Evolutionary conservation across 2,888 invertebrate genomes (phyloP), one percentile per base, ranked within the genome.

Genomic region (Meteorus colon): DNA sequence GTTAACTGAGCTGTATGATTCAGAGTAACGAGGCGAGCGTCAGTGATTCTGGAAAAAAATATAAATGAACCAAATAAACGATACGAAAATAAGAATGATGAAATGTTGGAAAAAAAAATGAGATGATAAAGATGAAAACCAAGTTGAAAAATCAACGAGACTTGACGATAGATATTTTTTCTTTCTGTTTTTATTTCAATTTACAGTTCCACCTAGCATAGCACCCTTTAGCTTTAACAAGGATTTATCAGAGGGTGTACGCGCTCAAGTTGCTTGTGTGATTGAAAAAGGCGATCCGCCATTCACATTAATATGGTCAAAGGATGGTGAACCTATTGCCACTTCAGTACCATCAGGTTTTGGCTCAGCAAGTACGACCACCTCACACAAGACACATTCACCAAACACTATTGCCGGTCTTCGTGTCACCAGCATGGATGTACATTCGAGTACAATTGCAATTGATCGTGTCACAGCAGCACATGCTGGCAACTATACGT

Each of bases 201-300:
- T 88, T 90, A 75, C 91, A 92, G 97, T 97, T 76, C 95, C 97
- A 63, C 97, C 97, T 51, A 92, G 94, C 88, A 97, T 98, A 87
- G 95, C 96, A 3, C 97, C 97, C 68, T 97, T 97, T 90, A 96
- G 96, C 82, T 90, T 90, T 82, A 92, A 93, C 89, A 91, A 92
- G 84, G 91, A 91, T 84, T 89, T 91, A 72, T 90, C 91, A 81
- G 96, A 96, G 91, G 96, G 96, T 75, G 95, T 96, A 93, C 92
- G 97, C 82, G 96, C 96, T 45, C 96, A 96, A 78, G 96, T 97
- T 87, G 95, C 96, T 82, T 97, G 97, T 89, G 95, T 96, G 91
- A 96, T 97, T 88, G 93, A 96, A 88, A 96, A 97, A 90, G 97
- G 98, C 29, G 97, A 98, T 91, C 92, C 96, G 84, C 98, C 98